Base-by-base conservation (phyloP, 1,140 invertebrate species). In the Hylaeus volcanicus region DNA sequence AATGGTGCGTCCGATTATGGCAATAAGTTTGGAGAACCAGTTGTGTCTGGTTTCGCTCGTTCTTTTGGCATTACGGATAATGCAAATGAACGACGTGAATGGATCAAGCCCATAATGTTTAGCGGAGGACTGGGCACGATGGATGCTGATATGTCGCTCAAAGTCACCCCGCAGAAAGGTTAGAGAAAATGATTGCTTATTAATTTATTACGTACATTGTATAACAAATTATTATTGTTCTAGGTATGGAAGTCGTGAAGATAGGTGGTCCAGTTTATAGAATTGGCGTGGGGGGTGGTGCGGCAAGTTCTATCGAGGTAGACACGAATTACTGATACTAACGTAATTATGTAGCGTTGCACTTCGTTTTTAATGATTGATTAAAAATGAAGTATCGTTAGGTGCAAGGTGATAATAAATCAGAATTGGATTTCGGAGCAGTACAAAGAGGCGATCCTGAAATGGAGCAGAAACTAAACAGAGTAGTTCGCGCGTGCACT, bases 1-100 rank as follows among this genome's bases (percentile, higher is more conserved):
- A 99, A 99, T 93, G 99, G 99, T 11, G 98, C 98, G 14, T 99
- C 98, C 0, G 99, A 99, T 93, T 99, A 99, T 94, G 99, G 99
- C 5, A 99, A 99, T 91, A 99, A 99, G 94, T 99, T 99, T 94
- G 99, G 98, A 1, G 99, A 99, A 92, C 99, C 99, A 3, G 94
- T 99, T 2, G 95, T 99, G 74, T 93, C 94, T 88, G 99, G 99
- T 43, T 99, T 99, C 92, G 96, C 97, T 0, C 94, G 98, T 74
- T 97, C 98, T 1, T 99, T 98, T 93, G 98, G 98, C 9, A 93
- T 98, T 87, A 93, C 93, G 1, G 95, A 97, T 88, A 91, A 93
- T 0, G 90, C 93, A 56, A 95, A 95, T 53, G 95, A 96, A 83
- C 93, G 98, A 71, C 94, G 97, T 77, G 99, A 99, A 93, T 99